Evolutionary conservation across 2,888 invertebrate genomes (phyloP).

Genomic region (Smittia sp.): DNA sequence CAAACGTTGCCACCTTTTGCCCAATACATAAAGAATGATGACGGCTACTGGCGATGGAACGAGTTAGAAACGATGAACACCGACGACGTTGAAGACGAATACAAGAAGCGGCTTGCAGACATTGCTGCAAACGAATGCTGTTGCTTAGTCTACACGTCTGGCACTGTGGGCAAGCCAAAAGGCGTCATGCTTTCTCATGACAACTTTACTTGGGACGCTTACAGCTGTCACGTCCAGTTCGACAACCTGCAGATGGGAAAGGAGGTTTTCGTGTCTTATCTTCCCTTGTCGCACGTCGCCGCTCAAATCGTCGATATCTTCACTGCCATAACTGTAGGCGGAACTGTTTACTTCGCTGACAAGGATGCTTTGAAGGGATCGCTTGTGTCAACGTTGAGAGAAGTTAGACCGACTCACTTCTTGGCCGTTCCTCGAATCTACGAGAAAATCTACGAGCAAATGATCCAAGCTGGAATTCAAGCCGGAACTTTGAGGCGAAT

Average conservation of each 20-base stretch:
- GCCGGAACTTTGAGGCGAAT: slow-evolving; percentile 70
- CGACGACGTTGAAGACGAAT: slow-evolving; percentile 65
- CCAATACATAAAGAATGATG: slow-evolving; percentile 50
- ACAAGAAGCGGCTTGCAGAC: slow-evolving; percentile 48
- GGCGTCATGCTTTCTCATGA: slow-evolving; percentile 93
- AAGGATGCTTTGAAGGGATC: slow-evolving; percentile 85
- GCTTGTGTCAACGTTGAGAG: slow-evolving; percentile 69
- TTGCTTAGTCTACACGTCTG: slow-evolving; percentile 82
- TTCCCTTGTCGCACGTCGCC: slow-evolving; percentile 88
- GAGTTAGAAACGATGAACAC: slow-evolving; percentile 72
- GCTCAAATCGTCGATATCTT: slow-evolving; percentile 84
- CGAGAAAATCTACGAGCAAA: slow-evolving; percentile 90
- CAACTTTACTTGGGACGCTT: slow-evolving; percentile 72
- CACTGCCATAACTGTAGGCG: slow-evolving; percentile 62
- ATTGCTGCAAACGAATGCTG: slow-evolving; percentile 81
- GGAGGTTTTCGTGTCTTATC: slow-evolving; percentile 71
- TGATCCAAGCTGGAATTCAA: slow-evolving; percentile 69
- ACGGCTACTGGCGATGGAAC: slow-evolving; percentile 67
- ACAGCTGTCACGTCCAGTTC: slow-evolving; percentile 57
- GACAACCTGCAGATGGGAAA: slow-evolving; percentile 57
- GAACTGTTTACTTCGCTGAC: slow-evolving; percentile 83
- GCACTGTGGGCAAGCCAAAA: slow-evolving; percentile 85
- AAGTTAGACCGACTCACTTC: slow-evolving; percentile 79
- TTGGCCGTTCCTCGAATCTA: slow-evolving; percentile 88
- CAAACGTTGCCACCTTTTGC: slow-evolving; percentile 53